Conservation (phyloP, 2,797 vertebrate genomes). For the Pseudopleuronectes americanus region DNA sequence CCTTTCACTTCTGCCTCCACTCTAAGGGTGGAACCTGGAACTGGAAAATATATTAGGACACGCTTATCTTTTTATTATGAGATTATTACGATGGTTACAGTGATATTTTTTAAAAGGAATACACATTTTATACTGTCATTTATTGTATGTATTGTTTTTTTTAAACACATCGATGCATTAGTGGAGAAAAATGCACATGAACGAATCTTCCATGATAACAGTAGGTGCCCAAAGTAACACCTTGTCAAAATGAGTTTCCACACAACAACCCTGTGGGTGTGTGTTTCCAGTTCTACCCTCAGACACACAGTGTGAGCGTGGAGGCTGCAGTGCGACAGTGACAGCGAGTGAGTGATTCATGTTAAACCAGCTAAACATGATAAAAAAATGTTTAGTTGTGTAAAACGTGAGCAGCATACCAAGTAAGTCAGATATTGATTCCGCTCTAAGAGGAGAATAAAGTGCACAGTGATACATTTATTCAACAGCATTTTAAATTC, state of each 20-base stretch:
- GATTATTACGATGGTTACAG: neutral
- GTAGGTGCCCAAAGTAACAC: too few relatives aligned
- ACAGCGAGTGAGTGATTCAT: neutral
- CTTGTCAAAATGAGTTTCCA: too few relatives aligned
- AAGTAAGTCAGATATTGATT: neutral
- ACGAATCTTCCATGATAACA: too few relatives aligned
- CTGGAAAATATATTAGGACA: slow-evolving; percentile 3
- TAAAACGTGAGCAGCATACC: neutral
- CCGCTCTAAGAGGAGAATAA: neutral
- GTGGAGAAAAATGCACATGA: too few relatives aligned
- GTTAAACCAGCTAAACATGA: neutral
- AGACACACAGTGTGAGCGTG: too few relatives aligned
- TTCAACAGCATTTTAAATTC: neutral
- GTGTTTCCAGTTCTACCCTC: too few relatives aligned
- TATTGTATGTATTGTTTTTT: too few relatives aligned
- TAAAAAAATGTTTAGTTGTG: neutral
- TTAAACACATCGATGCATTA: too few relatives aligned
- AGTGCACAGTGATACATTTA: neutral
- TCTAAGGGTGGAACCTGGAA: slow-evolving; percentile 11
- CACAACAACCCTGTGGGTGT: too few relatives aligned
- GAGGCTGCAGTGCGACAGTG: too few relatives aligned
- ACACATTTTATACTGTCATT: neutral
- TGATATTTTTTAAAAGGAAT: neutral
- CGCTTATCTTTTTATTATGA: neutral
- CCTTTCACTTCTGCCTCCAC: slow-evolving; percentile 26